Evolutionary conservation across 2,888 invertebrate genomes (phyloP), one percentile per base, ranked within the genome.

Genomic region (Agrochola circellaris): DNA sequence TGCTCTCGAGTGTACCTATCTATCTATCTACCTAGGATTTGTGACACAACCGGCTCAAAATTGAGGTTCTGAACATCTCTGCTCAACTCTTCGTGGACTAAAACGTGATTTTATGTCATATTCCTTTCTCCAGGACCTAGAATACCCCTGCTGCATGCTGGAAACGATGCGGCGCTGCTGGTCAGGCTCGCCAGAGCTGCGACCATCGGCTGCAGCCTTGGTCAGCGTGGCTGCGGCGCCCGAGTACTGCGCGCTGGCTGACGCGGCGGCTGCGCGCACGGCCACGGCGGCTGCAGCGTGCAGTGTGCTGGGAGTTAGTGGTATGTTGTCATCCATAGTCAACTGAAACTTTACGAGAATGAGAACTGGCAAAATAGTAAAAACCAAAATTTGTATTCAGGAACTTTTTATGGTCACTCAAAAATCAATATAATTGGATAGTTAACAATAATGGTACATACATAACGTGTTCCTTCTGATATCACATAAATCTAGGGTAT

Each of bases 131-230:
- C 91, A 98, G 97, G 98, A 99, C 93, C 97, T 98, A 6, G 97
- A 98, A 72, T 98, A 98, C 95, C 99, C 99, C 0, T 98, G 98
- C 91, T 98, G 98, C 93, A 98, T 99, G 92, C 96, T 99, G 74
- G 99, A 99, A 94, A 97, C 99, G 70, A 99, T 99, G 99, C 98
- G 99, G 0, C 97, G 99, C 15, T 99, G 99, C 94, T 99, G 99
- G 99, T 98, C 98, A 23, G 99, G 99, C 74, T 97, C 98, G 85
- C 98, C 98, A 0, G 98, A 95, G 91, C 98, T 98, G 90, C 97
- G 99, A 13, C 99, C 99, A 0, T 98, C 99, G 0, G 99, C 99
- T 9, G 99, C 99, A 89, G 99, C 99, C 93, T 98, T 99, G 45
- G 99, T 99, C n/a, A 98, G 98, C 4, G 98, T 99, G 81, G 98